Evolutionary conservation across 2,797 vertebrate genomes (phyloP).

Genomic region (Chelon labrosus): DNA sequence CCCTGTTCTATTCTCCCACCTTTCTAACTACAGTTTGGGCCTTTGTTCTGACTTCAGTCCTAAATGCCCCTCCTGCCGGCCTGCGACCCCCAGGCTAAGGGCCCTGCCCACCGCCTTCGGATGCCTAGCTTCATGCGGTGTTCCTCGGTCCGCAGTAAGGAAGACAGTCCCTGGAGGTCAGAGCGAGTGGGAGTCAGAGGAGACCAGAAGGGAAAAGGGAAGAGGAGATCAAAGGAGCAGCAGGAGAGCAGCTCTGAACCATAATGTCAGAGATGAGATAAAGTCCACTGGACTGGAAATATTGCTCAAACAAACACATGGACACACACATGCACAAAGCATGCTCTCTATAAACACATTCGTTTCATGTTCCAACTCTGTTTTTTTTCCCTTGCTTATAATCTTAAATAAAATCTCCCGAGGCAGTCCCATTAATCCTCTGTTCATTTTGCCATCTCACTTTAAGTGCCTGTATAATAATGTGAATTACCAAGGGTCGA

Average conservation of each 20-base stretch:
- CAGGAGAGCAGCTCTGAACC: conserved; percentile 60
- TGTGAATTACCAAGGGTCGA: neutral
- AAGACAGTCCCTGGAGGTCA: conserved; percentile 61
- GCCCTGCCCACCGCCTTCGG: conserved; percentile 61
- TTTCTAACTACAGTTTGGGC: conserved; percentile 53
- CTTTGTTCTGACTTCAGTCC: conserved; percentile 65
- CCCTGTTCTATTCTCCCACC: conserved; percentile 30
- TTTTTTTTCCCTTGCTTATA: conserved; percentile 6
- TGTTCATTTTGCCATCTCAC: conserved; percentile 9
- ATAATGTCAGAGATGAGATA: conserved; percentile 60
- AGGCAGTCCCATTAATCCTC: conserved; percentile 14
- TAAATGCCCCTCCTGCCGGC: conserved; percentile 51
- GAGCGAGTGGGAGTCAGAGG: conserved; percentile 71
- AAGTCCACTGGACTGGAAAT: conserved; percentile 63
- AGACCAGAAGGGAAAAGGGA: conserved; percentile 54
- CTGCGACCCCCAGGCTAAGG: conserved; percentile 50
- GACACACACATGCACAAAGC: conserved; percentile 14
- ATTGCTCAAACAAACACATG: conserved; percentile 31
- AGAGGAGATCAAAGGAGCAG: conserved; percentile 71
- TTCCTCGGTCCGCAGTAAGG: conserved; percentile 37
- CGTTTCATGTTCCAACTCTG: conserved; percentile 7
- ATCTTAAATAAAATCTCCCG: conserved; percentile 26
- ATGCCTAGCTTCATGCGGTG: conserved; percentile 58
- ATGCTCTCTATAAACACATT: neutral
- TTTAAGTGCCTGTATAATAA: conserved; percentile 9